Percentiles rank a stretch among this genome's conserved stretches.
Evolutionary conservation across 2,888 invertebrate species (phyloP).

Genomic region (Heliconius charithonia): DNA sequence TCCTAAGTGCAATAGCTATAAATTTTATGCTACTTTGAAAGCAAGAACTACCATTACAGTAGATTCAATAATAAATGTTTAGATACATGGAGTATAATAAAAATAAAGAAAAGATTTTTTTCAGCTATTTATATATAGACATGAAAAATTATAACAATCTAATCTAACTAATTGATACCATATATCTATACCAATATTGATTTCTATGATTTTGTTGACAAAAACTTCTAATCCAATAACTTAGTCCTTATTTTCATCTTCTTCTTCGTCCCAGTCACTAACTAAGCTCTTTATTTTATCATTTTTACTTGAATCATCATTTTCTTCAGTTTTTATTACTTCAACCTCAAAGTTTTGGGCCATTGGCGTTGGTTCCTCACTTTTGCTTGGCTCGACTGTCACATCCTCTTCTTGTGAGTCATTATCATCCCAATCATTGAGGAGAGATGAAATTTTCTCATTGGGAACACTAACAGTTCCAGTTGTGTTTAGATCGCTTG

Average conservation of each 20-base stretch:
- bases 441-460: conserved; percentile 71
- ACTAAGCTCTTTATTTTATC: conserved; percentile 76
- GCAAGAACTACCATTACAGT: conserved; percentile 4
- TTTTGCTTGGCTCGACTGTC: conserved; percentile 29
- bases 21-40: not conserved
- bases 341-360: not conserved
- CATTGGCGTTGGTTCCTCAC: conserved; percentile 15
- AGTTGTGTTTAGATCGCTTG: conserved; percentile 20
- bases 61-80: not conserved
- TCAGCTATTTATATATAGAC: not conserved
- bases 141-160: not conserved
- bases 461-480: conserved; percentile 47
- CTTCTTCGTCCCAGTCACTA: conserved; percentile 81
- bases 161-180: conserved; percentile 7
- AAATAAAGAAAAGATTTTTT: not conserved
- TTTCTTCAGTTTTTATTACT: not conserved
- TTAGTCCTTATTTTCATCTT: conserved; percentile 56
- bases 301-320: conserved; percentile 54
- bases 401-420: conserved; percentile 68
- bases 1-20: not conserved
- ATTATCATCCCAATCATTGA: conserved; percentile 82
- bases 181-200: not conserved
- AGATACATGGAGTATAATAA: not conserved
- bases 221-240: conserved; percentile 17
- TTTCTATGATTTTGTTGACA: conserved; percentile 5